Evolutionary conservation across 2,113 vertebrate genomes (phyloP).

Genomic region (Willisornis vidua): DNA sequence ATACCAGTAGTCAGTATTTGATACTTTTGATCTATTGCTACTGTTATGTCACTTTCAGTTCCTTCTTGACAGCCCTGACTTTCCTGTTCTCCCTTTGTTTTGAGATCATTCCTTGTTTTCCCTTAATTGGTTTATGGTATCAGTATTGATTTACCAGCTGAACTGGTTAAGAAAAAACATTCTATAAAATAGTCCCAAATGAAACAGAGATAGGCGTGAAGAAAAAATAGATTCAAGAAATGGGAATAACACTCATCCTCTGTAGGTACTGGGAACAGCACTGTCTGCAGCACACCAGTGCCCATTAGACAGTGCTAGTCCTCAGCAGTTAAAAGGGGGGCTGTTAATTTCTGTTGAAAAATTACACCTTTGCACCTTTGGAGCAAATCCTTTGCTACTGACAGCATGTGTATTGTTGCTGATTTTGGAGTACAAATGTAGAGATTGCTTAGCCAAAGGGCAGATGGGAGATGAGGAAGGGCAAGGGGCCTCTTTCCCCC

Average conservation of each 20-base stretch:
- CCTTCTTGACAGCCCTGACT: not conserved
- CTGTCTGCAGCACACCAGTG: rapidly evolving
- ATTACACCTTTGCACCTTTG: not conserved
- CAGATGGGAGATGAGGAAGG: not conserved
- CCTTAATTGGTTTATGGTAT: not conserved
- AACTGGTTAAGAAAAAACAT: not conserved
- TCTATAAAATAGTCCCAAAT: not conserved
- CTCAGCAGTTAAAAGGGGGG: not conserved
- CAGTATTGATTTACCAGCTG: not conserved
- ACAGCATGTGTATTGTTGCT: rapidly evolving
- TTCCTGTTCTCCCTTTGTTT: not conserved
- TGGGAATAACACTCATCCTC: not conserved
- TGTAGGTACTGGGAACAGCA: not conserved
- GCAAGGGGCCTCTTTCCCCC: not conserved
- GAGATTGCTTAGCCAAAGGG: not conserved
- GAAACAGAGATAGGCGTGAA: not conserved
- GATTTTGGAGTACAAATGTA: not conserved
- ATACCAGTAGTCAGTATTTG: not conserved
- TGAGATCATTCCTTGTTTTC: not conserved
- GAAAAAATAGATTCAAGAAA: not conserved
- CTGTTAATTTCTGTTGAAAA: not conserved
- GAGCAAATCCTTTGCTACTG: not conserved
- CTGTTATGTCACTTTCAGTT: rapidly evolving
- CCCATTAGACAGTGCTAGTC: not conserved
- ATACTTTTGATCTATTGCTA: not conserved